Evolutionary conservation across 2,113 vertebrate genomes (phyloP).

Genomic region (Trachemys scripta): DNA sequence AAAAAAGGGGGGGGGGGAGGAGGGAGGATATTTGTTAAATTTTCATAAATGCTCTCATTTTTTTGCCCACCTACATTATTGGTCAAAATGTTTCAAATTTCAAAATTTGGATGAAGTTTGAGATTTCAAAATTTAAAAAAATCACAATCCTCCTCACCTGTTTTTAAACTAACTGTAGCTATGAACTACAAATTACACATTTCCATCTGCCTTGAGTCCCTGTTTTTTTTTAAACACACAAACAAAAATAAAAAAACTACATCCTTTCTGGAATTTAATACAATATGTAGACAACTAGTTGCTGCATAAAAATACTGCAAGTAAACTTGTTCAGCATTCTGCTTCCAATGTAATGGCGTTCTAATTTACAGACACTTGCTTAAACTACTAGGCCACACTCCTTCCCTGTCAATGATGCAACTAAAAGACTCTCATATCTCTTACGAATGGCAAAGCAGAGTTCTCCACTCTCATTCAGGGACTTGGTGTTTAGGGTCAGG

Average conservation of each 20-base stretch:
- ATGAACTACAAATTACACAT: background rate
- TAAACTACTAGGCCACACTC: rapidly evolving
- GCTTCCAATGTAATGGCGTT: too few relatives aligned
- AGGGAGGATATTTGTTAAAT: background rate
- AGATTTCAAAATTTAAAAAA: background rate
- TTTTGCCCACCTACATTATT: background rate
- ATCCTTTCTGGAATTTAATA: background rate
- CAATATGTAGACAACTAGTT: background rate
- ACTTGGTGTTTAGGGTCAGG: background rate
- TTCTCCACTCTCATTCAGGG: background rate
- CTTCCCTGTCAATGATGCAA: rapidly evolving
- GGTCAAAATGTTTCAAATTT: background rate
- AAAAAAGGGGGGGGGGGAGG: too few relatives aligned
- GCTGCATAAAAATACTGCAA: too few relatives aligned
- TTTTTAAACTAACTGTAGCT: background rate
- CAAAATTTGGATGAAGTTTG: background rate
- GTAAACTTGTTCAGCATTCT: too few relatives aligned
- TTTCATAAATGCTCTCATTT: background rate
- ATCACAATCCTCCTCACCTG: background rate
- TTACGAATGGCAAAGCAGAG: background rate
- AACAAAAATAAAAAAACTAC: background rate
- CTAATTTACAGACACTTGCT: too few relatives aligned
- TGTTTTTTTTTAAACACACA: background rate
- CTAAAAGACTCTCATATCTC: rapidly evolving
- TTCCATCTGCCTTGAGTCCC: background rate